Base-by-base conservation (phyloP, 1,140 invertebrate genomes). In the Coboldia fuscipes region DNA sequence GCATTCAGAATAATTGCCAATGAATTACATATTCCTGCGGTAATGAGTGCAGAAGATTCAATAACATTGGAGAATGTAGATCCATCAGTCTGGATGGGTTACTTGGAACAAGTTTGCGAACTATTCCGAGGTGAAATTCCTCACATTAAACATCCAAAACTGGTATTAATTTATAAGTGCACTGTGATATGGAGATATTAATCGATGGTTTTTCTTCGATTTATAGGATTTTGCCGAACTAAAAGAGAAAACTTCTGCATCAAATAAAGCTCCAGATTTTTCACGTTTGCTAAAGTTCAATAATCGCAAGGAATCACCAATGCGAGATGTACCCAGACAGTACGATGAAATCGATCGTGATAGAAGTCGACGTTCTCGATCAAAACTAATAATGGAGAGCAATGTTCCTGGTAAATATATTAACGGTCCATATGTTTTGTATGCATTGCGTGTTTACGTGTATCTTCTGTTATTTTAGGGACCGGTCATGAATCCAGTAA, bases 91-190 rank as follows among this genome's bases (percentile, higher is more conserved):
- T 76, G 86, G 69, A 65, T 83, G 24, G 72, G 75, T 28, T 92
- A 90, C 50, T 57, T 90, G 27, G 75, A 80, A n/a, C 78, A 85
- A 62, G 68, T 90, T 40, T 86, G 83, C 51, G 75, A 86, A 46
- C 65, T 68, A 31, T 84, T 85, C 51, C 64, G 74, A 37, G 74
- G 77, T 38, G 78, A 83, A 60, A 81, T 84, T 44, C 80, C 80
- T 10, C 70, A 78, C 45, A 67, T 79, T 30, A 78, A 77, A 51
- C 72, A 79, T 60, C 68, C 70, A 16, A 75, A 75, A 63, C 57
- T 75, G 61, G 72, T 75, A 57, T 64, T 57, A 24, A 7, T 8
- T n/a, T 24, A 42, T 13, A 50, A 47, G 33, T 34, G 43, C 0
- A 54, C 50, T 14, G 41, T 29, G 8, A 42, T 40, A 1, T 49